Percentiles rank a stretch among this genome's conserved stretches.
Conservation (phyloP, 2,113 vertebrate genomes). For the Ochotona curzoniae region DNA sequence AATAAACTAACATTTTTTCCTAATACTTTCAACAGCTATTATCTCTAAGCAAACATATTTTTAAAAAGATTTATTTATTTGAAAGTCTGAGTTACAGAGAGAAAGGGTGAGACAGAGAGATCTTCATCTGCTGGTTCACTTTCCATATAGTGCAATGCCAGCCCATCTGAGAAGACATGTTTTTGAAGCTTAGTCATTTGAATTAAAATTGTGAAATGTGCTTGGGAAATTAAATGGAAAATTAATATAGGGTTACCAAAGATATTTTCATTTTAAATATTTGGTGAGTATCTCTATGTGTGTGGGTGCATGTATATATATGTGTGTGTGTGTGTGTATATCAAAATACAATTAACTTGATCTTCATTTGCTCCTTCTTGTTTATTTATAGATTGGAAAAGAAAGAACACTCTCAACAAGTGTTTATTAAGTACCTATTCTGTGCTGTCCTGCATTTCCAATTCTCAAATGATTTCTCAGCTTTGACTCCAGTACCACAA, state of each 20-base stretch:
- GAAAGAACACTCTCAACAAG: conserved; percentile 57
- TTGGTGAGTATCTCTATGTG: not conserved
- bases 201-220: conserved; percentile 56
- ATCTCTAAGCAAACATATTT: not conserved
- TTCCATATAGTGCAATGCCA: too few relatives aligned
- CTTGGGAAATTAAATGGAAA: conserved; percentile 46
- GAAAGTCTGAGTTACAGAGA: too few relatives aligned
- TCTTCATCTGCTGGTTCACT: too few relatives aligned
- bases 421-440: conserved; percentile 66
- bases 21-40: conserved; percentile 15
- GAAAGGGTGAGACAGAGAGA: too few relatives aligned
- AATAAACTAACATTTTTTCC: conserved; percentile 43
- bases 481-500: conserved; percentile 48
- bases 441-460: conserved; percentile 69
- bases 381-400: conserved; percentile 72
- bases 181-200: conserved; percentile 44
- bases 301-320: not conserved
- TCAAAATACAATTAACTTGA: conserved; percentile 9
- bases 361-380: conserved; percentile 57
- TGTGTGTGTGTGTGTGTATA: not conserved
- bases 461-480: conserved; percentile 65
- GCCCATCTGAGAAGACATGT: not conserved
- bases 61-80: too few relatives aligned
- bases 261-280: conserved; percentile 24
- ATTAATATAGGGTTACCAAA: not conserved